A percentile compares a stretch with the other conserved stretches of the same genome.
Conservation (phyloP, 2,113 vertebrate genomes). For the Pomatorhinus ruficollis region DNA sequence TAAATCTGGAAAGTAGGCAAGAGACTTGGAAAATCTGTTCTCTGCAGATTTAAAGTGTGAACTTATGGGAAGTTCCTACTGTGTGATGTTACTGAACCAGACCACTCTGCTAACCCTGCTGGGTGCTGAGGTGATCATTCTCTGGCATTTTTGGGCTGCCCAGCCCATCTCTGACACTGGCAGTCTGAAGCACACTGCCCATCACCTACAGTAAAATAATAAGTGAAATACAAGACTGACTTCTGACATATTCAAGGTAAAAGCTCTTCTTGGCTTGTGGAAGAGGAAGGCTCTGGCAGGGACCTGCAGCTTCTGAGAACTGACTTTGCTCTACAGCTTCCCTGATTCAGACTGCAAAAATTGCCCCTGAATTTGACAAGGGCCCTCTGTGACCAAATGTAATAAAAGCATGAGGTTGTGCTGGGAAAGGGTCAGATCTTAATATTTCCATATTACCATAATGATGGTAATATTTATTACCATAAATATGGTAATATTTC, state of each 20-base stretch:
- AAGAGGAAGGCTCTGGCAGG: neutral
- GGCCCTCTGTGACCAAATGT: neutral
- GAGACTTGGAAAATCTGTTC: neutral
- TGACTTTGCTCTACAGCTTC: neutral
- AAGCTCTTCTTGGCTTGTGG: neutral
- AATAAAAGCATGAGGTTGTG: neutral
- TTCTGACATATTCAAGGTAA: neutral
- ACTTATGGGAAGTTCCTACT: neutral
- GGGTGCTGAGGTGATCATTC: neutral
- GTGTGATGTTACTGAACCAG: neutral
- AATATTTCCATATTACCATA: neutral
- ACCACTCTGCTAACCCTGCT: neutral
- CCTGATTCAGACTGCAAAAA: neutral
- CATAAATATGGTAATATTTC: neutral
- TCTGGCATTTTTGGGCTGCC: neutral
- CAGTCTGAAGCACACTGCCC: neutral
- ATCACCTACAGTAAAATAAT: neutral
- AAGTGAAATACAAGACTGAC: neutral
- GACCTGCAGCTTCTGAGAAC: neutral
- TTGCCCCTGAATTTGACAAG: neutral
- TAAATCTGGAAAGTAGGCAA: neutral
- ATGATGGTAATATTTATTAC: neutral
- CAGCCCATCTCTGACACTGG: neutral
- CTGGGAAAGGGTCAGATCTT: neutral
- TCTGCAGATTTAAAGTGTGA: neutral